Evolutionary conservation across 2,113 vertebrate species (phyloP).

Genomic region (Burhinus oedicnemus): DNA sequence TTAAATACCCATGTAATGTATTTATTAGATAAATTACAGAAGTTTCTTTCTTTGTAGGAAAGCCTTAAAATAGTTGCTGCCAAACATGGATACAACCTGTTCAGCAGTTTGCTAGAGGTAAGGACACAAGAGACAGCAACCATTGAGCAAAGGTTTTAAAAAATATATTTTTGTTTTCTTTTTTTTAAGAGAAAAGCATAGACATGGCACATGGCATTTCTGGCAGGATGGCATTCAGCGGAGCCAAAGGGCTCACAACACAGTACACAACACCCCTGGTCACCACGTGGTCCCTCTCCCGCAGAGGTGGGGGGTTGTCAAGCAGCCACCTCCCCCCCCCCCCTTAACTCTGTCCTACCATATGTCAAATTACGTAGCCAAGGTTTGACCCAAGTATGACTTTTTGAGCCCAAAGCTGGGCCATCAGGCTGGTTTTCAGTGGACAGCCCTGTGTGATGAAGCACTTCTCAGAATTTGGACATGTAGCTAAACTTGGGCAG

Average conservation of each 20-base stretch:
- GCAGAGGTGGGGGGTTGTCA: not conserved
- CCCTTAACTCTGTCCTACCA: not conserved
- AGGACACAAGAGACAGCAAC: not conserved
- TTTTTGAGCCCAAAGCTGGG: not conserved
- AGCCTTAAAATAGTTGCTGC: conserved; percentile 82
- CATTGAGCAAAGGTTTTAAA: not conserved
- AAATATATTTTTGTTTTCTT: too few species aligned
- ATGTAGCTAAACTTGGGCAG: not conserved
- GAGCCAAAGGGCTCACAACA: not conserved
- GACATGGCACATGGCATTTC: not conserved
- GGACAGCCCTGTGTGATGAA: not conserved
- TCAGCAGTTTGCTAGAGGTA: conserved; percentile 88
- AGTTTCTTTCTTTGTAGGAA: conserved; percentile 65
- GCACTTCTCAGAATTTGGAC: not conserved
- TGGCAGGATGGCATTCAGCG: not conserved
- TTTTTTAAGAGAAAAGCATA: not conserved
- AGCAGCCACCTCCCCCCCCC: not conserved
- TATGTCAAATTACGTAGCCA: not conserved
- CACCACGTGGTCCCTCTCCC: not conserved
- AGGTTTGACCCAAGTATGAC: not conserved
- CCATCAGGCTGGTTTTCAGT: not conserved
- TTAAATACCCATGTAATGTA: not conserved
- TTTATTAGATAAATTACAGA: not conserved
- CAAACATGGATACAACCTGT: conserved; percentile 80
- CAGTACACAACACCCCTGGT: not conserved